Percentiles rank a stretch among this genome's conserved stretches.
Evolutionary conservation across 2,113 vertebrate species (phyloP).

Genomic region (Crotalus horridus): DNA sequence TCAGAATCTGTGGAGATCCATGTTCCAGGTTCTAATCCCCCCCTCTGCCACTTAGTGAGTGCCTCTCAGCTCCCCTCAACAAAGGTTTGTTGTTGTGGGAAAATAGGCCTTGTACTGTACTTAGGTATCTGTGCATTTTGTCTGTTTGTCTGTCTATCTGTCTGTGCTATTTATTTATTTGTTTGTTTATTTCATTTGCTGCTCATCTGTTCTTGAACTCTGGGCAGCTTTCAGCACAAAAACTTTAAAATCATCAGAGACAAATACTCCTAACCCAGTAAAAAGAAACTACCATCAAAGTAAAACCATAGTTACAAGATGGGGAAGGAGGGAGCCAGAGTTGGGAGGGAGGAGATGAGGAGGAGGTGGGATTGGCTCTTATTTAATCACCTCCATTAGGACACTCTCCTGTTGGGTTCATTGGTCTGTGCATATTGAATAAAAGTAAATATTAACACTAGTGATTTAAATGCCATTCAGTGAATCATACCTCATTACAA

Average conservation of each 20-base stretch:
- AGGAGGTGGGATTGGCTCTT: neutral
- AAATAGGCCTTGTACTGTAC: neutral
- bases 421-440: neutral
- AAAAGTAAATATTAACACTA: neutral
- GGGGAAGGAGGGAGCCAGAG: neutral
- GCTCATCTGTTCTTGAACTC: neutral
- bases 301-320: neutral
- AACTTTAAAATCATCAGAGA: neutral
- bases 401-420: neutral
- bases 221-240: neutral
- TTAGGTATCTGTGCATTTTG: neutral
- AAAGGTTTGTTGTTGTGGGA: neutral
- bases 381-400: neutral
- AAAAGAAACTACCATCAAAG: neutral
- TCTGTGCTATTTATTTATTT: neutral
- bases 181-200: neutral
- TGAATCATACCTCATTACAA: too few relatives aligned
- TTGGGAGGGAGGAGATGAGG: neutral
- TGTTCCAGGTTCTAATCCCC: neutral
- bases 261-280: neutral
- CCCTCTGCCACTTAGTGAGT: neutral
- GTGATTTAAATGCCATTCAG: neutral
- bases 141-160: too few relatives aligned
- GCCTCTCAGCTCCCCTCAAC: neutral
- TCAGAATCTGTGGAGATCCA: neutral